These are phyloP conservation scores for Meles meles DNA, from an alignment of 2,113 vertebrate genomes.

Conservation along the genomic window DNA sequence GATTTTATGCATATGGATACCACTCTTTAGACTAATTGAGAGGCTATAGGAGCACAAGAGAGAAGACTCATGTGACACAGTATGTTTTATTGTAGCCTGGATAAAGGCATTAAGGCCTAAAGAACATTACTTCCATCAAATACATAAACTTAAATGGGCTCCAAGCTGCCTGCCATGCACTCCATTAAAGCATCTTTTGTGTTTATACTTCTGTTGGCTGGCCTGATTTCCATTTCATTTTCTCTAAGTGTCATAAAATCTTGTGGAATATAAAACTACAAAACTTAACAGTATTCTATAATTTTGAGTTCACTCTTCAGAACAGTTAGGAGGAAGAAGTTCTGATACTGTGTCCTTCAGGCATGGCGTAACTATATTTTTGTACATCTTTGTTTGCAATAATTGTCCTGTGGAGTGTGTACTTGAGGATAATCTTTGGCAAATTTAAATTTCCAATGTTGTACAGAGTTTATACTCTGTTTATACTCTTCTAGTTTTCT, in stretches of 20 bases:
- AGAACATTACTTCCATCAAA: conserved; percentile 24
- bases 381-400: background rate
- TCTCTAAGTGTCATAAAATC: background rate
- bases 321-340: background rate
- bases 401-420: background rate
- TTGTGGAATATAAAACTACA: background rate
- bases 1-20: conserved; percentile 26
- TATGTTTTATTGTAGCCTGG: background rate
- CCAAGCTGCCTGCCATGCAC: background rate
- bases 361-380: background rate
- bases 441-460: background rate
- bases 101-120: background rate
- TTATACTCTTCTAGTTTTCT: background rate
- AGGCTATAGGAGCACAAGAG: background rate
- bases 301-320: background rate
- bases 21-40: background rate
- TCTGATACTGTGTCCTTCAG: background rate
- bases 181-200: background rate
- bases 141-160: background rate
- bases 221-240: conserved; percentile 39
- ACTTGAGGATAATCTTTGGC: background rate
- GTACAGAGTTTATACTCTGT: too few relatives aligned
- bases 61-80: background rate
- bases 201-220: background rate
- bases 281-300: background rate